These are phyloP conservation scores for Orchestes rusci DNA, from an alignment of 2,888 invertebrate species.

Conservation along the genomic window DNA sequence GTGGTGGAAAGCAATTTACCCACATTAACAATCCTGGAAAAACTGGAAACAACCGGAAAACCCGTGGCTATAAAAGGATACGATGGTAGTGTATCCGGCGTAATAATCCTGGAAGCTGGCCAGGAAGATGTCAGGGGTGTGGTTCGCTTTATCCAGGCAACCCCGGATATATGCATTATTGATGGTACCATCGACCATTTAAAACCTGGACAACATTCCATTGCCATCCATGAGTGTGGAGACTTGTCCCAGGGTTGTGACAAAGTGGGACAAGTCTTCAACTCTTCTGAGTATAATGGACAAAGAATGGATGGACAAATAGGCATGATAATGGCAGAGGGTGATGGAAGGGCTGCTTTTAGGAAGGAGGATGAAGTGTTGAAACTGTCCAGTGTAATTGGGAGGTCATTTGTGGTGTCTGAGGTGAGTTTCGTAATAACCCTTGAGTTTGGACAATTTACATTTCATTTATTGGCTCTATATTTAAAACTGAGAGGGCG, in stretches of 20 bases:
- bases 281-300: slow-evolving; percentile 45
- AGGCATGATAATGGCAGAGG: slow-evolving; percentile 55
- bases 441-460: slow-evolving; percentile 33
- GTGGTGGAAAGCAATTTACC: slow-evolving; percentile 61
- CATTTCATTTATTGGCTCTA: slow-evolving; percentile 64
- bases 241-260: slow-evolving; percentile 57
- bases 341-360: slow-evolving; percentile 60
- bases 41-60: slow-evolving; percentile 51
- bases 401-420: slow-evolving; percentile 67
- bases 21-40: slow-evolving; percentile 49
- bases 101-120: slow-evolving; percentile 61
- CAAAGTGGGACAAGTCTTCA: slow-evolving; percentile 57
- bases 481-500: slow-evolving; percentile 55
- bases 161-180: slow-evolving; percentile 55
- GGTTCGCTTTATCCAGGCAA: slow-evolving; percentile 63
- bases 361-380: slow-evolving; percentile 53
- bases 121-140: slow-evolving; percentile 57
- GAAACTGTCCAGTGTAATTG: slow-evolving; percentile 67
- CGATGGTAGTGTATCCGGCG: slow-evolving; percentile 63
- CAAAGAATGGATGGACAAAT: slow-evolving; percentile 58
- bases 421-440: background rate
- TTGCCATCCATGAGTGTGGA: slow-evolving; percentile 65
- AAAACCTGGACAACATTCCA: slow-evolving; percentile 51
- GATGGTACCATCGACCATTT: slow-evolving; percentile 84
- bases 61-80: slow-evolving; percentile 44